phyloP scores from a whole-genome alignment of 2,113 vertebrate genomes.

The Poicephalus gulielmi region DNA sequence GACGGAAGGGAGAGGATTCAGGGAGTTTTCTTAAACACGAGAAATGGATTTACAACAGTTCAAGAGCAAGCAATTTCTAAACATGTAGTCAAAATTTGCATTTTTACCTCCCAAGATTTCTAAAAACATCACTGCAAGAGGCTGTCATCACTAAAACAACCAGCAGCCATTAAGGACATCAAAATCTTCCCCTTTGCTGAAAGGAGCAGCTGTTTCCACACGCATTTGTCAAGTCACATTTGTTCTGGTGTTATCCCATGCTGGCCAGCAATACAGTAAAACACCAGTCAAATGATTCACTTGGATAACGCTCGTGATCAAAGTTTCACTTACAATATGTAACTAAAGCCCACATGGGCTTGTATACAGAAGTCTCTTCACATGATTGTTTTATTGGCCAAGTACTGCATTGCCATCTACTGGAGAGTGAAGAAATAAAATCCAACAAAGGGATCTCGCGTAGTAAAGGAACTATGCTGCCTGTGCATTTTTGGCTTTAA shows the following conservation, averaged over 20 bases:
- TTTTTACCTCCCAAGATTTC: neutral
- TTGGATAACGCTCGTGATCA: neutral
- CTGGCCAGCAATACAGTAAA: neutral
- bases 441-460: neutral
- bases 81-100: neutral
- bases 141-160: neutral
- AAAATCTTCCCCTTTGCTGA: neutral
- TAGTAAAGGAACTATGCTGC: neutral
- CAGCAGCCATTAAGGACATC: neutral
- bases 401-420: conserved; percentile 63
- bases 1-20: neutral
- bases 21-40: neutral
- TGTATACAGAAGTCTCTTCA: neutral
- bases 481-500: neutral
- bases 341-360: neutral
- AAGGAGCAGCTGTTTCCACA: neutral
- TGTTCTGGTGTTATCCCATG: neutral
- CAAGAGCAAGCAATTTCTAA: neutral
- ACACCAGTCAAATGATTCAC: neutral
- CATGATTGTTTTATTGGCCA: neutral
- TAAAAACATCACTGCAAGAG: neutral
- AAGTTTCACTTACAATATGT: neutral
- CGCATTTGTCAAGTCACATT: neutral
- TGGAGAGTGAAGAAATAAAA: conserved; percentile 38
- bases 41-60: neutral